These are phyloP conservation scores for Punctoribates punctum DNA, from an alignment of 2,888 invertebrate species.

Conservation along the genomic window DNA sequence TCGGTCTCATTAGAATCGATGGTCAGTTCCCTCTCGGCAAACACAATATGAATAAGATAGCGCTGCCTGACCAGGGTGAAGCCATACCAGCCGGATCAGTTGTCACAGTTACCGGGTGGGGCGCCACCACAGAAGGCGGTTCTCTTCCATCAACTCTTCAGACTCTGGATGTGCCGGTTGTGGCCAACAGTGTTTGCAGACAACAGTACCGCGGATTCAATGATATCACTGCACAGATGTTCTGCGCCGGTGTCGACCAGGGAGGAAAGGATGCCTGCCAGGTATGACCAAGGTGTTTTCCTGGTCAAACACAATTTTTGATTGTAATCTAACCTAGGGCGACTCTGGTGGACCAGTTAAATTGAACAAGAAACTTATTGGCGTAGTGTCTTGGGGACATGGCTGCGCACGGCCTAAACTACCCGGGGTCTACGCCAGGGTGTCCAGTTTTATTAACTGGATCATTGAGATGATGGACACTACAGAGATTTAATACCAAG, in stretches of 20 bases:
- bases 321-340: conserved; percentile 36
- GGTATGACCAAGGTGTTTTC: not conserved
- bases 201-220: not conserved
- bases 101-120: conserved; percentile 27
- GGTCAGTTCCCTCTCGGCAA: not conserved
- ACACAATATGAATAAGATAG: not conserved
- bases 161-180: not conserved
- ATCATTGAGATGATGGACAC: conserved; percentile 29
- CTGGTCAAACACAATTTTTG: not conserved
- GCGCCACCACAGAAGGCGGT: not conserved
- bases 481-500: not conserved
- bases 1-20: conserved; percentile 5
- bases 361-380: conserved; percentile 41
- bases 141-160: not conserved
- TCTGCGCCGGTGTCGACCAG: conserved; percentile 10
- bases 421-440: conserved; percentile 48
- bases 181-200: not conserved
- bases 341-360: conserved; percentile 48
- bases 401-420: conserved; percentile 47
- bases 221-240: not conserved
- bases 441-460: conserved; percentile 47
- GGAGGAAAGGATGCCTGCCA: conserved; percentile 24
- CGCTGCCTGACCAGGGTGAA: not conserved
- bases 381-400: conserved; percentile 48
- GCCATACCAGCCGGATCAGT: not conserved